Percentiles rank a stretch among this genome's conserved stretches.
Evolutionary conservation across 2,113 vertebrate species (phyloP).

Genomic region (Tachycineta bicolor): DNA sequence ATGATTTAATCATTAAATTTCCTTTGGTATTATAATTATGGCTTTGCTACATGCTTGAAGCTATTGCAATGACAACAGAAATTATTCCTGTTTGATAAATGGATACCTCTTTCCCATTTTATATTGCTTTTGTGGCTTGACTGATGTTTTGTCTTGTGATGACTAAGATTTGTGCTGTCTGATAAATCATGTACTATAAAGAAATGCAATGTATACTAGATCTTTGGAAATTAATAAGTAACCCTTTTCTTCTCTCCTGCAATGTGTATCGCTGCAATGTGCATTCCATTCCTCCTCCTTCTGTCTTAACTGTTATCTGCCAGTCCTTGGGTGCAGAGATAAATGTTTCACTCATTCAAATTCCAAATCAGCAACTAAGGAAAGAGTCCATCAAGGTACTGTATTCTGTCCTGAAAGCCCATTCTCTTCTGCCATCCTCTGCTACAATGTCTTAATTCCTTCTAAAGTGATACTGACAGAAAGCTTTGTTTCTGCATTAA

Average conservation of each 20-base stretch:
- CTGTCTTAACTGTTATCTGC: constrained; percentile 79
- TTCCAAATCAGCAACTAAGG: constrained; percentile 89
- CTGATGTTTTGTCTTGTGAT: constrained; percentile 61
- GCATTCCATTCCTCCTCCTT: constrained; percentile 79
- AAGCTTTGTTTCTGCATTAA: not conserved
- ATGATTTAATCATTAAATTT: not conserved
- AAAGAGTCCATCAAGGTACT: constrained; percentile 91
- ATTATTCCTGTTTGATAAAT: constrained; percentile 47
- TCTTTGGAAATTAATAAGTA: constrained; percentile 71
- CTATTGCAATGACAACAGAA: constrained; percentile 39
- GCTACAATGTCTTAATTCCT: not conserved
- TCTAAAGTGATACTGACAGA: constrained; percentile 5
- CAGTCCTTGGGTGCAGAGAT: constrained; percentile 96
- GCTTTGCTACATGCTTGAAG: constrained; percentile 48
- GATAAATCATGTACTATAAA: constrained; percentile 63
- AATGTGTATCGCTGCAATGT: constrained; percentile 71
- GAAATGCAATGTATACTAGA: constrained; percentile 52
- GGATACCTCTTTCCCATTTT: constrained; percentile 47
- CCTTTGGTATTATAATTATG: constrained; percentile 59
- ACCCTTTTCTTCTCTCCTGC: constrained; percentile 73
- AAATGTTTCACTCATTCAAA: constrained; percentile 94
- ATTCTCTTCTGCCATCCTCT: constrained; percentile 51
- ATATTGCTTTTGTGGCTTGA: constrained; percentile 46
- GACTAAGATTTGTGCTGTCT: constrained; percentile 42
- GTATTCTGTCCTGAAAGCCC: constrained; percentile 69